Percentiles rank a stretch among this genome's conserved stretches.
phyloP scores from a whole-genome alignment of 1,140 invertebrate genomes.

The Drosophila ananassae region DNA sequence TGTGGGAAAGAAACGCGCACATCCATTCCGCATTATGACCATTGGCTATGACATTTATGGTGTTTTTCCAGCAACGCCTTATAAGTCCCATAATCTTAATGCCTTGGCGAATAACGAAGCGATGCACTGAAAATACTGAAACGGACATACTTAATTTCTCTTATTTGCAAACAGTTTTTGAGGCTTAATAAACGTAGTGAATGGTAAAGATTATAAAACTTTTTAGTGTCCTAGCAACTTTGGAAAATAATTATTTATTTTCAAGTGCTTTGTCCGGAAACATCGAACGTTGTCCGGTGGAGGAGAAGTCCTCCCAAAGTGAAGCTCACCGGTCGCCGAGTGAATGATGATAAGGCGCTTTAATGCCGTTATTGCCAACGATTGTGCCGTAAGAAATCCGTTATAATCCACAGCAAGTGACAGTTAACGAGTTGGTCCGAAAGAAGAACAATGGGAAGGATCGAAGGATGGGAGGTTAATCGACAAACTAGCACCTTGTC shows the following conservation, averaged over 20 bases:
- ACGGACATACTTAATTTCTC: background rate
- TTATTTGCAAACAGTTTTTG: no score
- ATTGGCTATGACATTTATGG: conserved; percentile 71
- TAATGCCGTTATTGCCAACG: conserved; percentile 79
- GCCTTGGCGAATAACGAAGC: conserved; percentile 40
- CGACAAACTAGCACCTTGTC: conserved; percentile 67
- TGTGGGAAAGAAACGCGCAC: conserved; percentile 7
- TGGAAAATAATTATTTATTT: background rate
- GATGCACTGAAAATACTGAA: background rate
- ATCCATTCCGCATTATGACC: conserved; percentile 69
- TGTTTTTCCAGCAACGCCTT: conserved; percentile 51
- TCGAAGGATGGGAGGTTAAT: conserved; percentile 9
- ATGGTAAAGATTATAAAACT: no score
- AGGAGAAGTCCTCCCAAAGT: conserved; percentile 40
- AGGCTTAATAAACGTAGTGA: no score
- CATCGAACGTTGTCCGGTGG: conserved; percentile 17
- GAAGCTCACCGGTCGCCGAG: conserved; percentile 62
- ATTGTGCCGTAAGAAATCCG: conserved; percentile 72
- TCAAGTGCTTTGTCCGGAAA: conserved; percentile 8
- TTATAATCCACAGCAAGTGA: conserved; percentile 82
- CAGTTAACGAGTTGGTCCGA: conserved; percentile 73
- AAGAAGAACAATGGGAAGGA: background rate
- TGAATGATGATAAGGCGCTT: conserved; percentile 80
- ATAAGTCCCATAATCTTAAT: conserved; percentile 76
- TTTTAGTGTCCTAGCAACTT: background rate